Evolutionary conservation across 2,888 invertebrate species (phyloP).

Genomic region (Rhogogaster chlorosoma): DNA sequence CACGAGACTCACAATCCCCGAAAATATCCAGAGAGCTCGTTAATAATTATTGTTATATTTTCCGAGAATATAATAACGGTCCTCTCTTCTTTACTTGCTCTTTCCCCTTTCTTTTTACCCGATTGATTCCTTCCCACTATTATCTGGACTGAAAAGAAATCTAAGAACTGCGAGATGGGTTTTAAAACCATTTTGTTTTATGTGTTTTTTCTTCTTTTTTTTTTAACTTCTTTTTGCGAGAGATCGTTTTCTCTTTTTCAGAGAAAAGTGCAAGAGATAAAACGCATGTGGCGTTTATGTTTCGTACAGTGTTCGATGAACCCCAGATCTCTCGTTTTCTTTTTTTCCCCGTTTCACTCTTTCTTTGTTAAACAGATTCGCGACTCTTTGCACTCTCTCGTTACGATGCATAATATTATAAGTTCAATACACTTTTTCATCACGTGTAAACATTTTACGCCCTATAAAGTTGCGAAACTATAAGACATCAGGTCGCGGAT

Average conservation of each 20-base stretch:
- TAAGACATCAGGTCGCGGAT: background rate
- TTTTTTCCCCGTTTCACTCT: background rate
- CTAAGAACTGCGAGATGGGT: background rate
- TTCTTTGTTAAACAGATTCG: background rate
- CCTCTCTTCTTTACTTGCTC: background rate
- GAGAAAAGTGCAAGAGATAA: constrained; percentile 1
- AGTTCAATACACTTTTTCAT: background rate
- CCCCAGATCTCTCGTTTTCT: constrained; percentile 22
- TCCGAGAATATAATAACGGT: background rate
- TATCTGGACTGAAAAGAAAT: background rate
- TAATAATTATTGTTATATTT: background rate
- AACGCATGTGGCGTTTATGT: background rate
- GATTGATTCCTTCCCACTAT: background rate
- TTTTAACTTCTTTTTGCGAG: background rate
- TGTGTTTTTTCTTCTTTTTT: too few species aligned
- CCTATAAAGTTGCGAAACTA: background rate
- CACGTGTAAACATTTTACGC: background rate
- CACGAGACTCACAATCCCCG: background rate
- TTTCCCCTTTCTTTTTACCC: background rate
- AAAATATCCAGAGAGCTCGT: too few species aligned
- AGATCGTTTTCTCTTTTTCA: background rate
- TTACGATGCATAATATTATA: background rate
- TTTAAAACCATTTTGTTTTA: background rate
- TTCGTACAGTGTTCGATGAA: constrained; percentile 1
- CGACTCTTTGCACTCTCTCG: background rate